These are phyloP conservation scores for Pterostichus niger DNA, from an alignment of 2,888 invertebrate species.

Conservation along the genomic window DNA sequence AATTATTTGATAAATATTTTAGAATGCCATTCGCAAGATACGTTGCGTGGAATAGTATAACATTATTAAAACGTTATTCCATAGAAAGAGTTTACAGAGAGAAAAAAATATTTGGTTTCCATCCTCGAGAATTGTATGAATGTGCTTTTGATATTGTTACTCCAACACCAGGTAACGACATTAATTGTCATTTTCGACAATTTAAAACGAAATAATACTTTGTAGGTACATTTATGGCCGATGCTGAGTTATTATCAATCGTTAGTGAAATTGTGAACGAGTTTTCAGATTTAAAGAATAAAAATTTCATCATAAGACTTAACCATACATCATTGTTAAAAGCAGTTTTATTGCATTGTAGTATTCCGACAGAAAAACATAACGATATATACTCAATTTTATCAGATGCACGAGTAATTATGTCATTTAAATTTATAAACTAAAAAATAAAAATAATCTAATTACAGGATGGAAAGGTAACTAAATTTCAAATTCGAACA, in stretches of 20 bases:
- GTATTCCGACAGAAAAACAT: slow-evolving; percentile 86
- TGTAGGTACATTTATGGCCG: slow-evolving; percentile 85
- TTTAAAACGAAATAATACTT: slow-evolving; percentile 52
- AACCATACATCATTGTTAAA: slow-evolving; percentile 89
- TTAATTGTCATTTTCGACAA: slow-evolving; percentile 51
- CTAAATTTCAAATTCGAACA: slow-evolving; percentile 86
- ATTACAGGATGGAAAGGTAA: slow-evolving; percentile 81
- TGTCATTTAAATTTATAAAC: slow-evolving; percentile 65
- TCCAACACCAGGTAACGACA: slow-evolving; percentile 81
- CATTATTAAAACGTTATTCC: slow-evolving; percentile 89
- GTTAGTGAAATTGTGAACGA: slow-evolving; percentile 87
- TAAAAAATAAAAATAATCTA: slow-evolving; percentile 42
- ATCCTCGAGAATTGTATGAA: slow-evolving; percentile 93
- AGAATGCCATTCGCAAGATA: slow-evolving; percentile 89
- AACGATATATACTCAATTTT: slow-evolving; percentile 78
- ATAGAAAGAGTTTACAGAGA: slow-evolving; percentile 93
- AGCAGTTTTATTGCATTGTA: slow-evolving; percentile 88
- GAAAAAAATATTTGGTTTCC: slow-evolving; percentile 87
- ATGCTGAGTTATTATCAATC: slow-evolving; percentile 91
- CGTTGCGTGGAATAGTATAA: slow-evolving; percentile 88
- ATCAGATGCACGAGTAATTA: slow-evolving; percentile 77
- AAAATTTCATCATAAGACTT: slow-evolving; percentile 85
- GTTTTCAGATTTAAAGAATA: slow-evolving; percentile 82
- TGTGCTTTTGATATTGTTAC: slow-evolving; percentile 96
- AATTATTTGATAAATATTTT: slow-evolving; percentile 66